Evolutionary conservation across 2,797 vertebrate species (phyloP), one percentile per base, ranked within the genome.

Genomic region (Pseudomugil gertrudae): DNA sequence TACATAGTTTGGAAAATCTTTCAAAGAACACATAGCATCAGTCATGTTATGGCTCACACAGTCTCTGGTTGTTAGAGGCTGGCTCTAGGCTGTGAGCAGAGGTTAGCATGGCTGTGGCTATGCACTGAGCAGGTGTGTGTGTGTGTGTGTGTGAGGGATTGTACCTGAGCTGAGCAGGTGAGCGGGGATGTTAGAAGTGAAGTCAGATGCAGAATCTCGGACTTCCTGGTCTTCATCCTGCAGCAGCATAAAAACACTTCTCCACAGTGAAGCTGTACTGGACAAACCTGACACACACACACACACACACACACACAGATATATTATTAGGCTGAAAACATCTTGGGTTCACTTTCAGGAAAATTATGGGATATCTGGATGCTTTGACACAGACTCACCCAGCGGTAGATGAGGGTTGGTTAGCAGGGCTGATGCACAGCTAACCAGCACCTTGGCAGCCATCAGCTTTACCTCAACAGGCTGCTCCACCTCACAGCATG

Each of bases 171-270:
- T 63, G 21, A 92, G 71, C 14, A 92, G 78, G 73, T 80, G 59
- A 19, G 78, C 27, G 19, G 92, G 90, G 1, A 92, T 87, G 3
- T 90, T 84, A n/a, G 85, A 89, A 73, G 95, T 90, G 24, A 96
- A 94, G 74, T 96, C 94, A 0, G 96, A 90, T 23, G 95, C 95
- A 63, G 88, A 78, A 45, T 97, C 93, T 79, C 96, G 88, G 74
- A 98, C 90, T 0, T 93, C 92, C 76, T 93, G 90, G 73, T 98
- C 97, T 89, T 99, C 97, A 43, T 96, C 97, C 87, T 98, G 97
- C 63, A 98, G 92, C 69, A 99, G 93, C 0, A 81, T 88, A 66
- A 98, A 87, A 78, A 98, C 83, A 83, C 95, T 95, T 73, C 80
- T 94, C 97, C 97, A 98, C 58, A 98, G 86, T 3, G 90, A 84